These are phyloP conservation scores for Leistus spinibarbis DNA, from an alignment of 2,888 invertebrate genomes.

Conservation along the genomic window DNA sequence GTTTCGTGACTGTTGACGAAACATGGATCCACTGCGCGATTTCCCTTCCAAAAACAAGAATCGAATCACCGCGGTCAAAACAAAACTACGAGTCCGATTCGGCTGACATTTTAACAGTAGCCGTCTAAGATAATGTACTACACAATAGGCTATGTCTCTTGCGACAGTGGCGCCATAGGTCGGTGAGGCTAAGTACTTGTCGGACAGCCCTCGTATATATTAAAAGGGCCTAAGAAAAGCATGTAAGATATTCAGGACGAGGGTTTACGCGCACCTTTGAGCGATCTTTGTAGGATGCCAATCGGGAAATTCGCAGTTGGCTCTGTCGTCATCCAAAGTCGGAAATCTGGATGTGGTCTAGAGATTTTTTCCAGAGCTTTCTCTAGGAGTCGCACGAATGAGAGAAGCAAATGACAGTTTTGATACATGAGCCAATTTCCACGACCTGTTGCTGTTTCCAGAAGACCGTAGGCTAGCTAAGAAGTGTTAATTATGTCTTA, in stretches of 20 bases:
- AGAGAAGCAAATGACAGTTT: slow-evolving; percentile 86
- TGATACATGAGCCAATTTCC: slow-evolving; percentile 93
- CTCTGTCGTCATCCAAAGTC: slow-evolving; percentile 92
- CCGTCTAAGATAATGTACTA: too few species aligned
- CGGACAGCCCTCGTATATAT: too few species aligned
- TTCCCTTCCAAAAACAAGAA: too few species aligned
- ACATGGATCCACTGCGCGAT: too few species aligned
- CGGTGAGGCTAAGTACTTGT: too few species aligned
- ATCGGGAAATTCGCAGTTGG: slow-evolving; percentile 87
- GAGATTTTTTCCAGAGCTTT: slow-evolving; percentile 79
- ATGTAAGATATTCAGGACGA: not conserved
- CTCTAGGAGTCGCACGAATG: slow-evolving; percentile 80
- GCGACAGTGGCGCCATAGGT: too few species aligned
- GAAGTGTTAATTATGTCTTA: slow-evolving; percentile 37
- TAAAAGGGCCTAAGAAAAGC: too few species aligned
- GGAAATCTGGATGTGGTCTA: slow-evolving; percentile 87
- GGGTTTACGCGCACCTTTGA: slow-evolving; percentile 67
- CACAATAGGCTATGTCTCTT: too few species aligned
- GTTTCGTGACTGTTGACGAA: too few species aligned
- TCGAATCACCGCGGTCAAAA: too few species aligned
- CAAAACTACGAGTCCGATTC: too few species aligned
- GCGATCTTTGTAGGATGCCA: slow-evolving; percentile 82
- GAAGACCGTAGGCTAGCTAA: slow-evolving; percentile 71
- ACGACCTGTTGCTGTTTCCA: slow-evolving; percentile 71
- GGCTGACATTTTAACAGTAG: too few species aligned